phyloP scores from a whole-genome alignment of 2,797 vertebrate species.

The Cacajao melanocephalus region DNA sequence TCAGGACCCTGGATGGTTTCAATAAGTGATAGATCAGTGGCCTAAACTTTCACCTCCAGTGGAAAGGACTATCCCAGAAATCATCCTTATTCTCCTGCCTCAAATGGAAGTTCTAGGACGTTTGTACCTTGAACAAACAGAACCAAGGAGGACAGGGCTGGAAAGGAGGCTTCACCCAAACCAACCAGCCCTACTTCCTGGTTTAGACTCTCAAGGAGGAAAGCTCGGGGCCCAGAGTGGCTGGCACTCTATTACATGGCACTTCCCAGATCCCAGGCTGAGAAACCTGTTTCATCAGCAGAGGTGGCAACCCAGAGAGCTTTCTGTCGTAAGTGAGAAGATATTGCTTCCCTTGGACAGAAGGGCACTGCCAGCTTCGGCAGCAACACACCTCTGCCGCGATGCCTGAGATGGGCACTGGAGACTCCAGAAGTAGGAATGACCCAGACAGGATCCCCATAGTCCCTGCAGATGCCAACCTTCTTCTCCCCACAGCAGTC shows the following conservation, averaged over 20 bases:
- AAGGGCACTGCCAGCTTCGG: background rate
- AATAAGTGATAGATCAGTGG: background rate
- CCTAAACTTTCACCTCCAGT: background rate
- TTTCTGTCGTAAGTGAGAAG: background rate
- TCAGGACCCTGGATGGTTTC: background rate
- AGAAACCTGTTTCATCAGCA: background rate
- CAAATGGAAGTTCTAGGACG: background rate
- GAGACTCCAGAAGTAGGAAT: accelerated
- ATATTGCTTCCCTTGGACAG: accelerated
- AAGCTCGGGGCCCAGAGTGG: background rate
- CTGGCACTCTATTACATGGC: accelerated
- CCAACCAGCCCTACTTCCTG: background rate
- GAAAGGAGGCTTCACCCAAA: background rate
- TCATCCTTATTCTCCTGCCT: background rate
- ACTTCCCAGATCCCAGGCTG: background rate
- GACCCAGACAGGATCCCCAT: background rate
- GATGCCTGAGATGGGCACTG: background rate
- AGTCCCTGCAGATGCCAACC: background rate
- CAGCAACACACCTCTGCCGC: accelerated
- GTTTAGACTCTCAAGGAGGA: background rate
- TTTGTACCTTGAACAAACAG: background rate
- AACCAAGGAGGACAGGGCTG: background rate
- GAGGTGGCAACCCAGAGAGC: background rate
- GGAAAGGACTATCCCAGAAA: background rate
- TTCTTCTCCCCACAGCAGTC: background rate